Conservation (phyloP, 2,888 invertebrate species). For the Metallyticus violacea region DNA sequence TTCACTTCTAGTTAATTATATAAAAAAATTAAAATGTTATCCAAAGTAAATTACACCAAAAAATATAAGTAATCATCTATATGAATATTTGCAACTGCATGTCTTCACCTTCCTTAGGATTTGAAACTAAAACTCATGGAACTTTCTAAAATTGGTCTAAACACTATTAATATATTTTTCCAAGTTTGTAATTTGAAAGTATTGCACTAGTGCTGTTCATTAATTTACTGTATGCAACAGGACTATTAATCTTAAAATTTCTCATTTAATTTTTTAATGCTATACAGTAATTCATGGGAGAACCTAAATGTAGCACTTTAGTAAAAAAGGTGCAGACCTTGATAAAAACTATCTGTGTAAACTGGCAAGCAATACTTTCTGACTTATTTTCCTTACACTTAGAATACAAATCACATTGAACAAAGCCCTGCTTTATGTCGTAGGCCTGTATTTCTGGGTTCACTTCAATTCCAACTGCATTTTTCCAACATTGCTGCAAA, state of each 20-base stretch:
- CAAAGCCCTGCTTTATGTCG: not conserved
- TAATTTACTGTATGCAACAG: not conserved
- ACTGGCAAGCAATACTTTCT: not conserved
- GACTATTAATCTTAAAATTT: not conserved
- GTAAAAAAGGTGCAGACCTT: not conserved
- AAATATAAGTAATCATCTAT: not conserved
- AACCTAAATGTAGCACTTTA: not conserved
- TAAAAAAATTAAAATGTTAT: not conserved
- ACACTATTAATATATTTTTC: too few species aligned
- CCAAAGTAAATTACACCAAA: not conserved
- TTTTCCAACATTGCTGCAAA: not conserved
- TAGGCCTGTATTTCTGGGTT: not conserved
- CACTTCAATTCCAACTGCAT: not conserved
- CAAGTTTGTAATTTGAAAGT: not conserved
- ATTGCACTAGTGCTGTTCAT: too few species aligned
- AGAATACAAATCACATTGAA: not conserved
- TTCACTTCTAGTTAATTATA: not conserved
- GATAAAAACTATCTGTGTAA: not conserved
- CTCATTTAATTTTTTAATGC: too few species aligned
- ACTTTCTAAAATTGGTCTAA: not conserved
- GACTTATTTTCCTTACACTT: not conserved
- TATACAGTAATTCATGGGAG: not conserved
- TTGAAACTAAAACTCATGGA: not conserved
- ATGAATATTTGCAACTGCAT: not conserved
- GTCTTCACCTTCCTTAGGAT: not conserved